phyloP scores from a whole-genome alignment of 1,140 invertebrate genomes.

The Helicoverpa zea region DNA sequence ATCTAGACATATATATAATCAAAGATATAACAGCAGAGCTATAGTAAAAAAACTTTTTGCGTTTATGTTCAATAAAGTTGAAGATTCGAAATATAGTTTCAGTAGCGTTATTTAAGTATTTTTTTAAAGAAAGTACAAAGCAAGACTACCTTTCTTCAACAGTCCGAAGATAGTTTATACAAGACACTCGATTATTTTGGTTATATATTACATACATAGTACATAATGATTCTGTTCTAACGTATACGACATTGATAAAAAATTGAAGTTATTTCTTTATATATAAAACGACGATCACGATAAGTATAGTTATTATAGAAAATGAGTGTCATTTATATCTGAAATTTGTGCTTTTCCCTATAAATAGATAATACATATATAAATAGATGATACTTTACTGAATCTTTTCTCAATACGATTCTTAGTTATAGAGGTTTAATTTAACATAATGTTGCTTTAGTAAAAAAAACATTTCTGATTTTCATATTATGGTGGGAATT shows the following conservation, averaged over 20 bases:
- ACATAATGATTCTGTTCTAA: constrained; percentile 60
- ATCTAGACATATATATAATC: too few species aligned
- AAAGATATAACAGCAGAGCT: neutral
- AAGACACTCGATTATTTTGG: constrained; percentile 67
- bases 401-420: constrained; percentile 10
- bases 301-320: constrained; percentile 59
- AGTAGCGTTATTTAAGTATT: too few species aligned
- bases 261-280: constrained; percentile 66
- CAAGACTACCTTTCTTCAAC: constrained; percentile 64
- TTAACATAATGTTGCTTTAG: neutral
- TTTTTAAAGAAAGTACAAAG: constrained; percentile 55
- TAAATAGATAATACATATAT: constrained; percentile 53
- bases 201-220: constrained; percentile 67
- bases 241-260: constrained; percentile 79
- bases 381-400: constrained; percentile 17
- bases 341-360: constrained; percentile 76
- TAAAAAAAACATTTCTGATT: too few species aligned
- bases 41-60: neutral
- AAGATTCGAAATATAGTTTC: too few species aligned
- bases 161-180: constrained; percentile 67
- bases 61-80: neutral
- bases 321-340: constrained; percentile 58
- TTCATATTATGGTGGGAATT: too few species aligned
- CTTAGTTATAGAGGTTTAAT: neutral
- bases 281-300: constrained; percentile 71